Evolutionary conservation across 1,140 invertebrate species (phyloP).

Genomic region (Goniozus legneri): DNA sequence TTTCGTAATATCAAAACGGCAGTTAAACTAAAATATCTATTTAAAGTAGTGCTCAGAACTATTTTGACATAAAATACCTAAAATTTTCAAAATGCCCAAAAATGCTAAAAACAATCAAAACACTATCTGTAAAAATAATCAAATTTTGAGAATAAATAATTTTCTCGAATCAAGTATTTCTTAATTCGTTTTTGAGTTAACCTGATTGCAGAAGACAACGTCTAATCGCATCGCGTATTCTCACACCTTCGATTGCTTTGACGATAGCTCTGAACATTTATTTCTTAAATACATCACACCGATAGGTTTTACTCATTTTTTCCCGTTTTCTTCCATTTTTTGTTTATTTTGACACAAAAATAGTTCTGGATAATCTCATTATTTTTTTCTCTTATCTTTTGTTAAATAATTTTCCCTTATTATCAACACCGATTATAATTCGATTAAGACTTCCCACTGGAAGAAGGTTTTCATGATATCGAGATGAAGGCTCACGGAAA

Average conservation of each 20-base stretch:
- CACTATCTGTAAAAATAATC: too few species aligned
- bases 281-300: constrained; percentile 28
- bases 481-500: constrained; percentile 3
- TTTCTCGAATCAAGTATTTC: too few species aligned
- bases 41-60: too few species aligned
- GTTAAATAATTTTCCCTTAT: constrained; percentile 4
- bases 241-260: too few species aligned
- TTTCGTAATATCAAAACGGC: too few species aligned
- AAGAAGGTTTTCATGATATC: constrained; percentile 19
- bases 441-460: constrained; percentile 31
- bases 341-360: constrained; percentile 31
- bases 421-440: constrained; percentile 29
- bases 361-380: constrained; percentile 22
- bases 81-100: too few species aligned
- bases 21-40: too few species aligned
- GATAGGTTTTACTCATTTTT: constrained; percentile 18
- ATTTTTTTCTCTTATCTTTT: constrained; percentile 1
- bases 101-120: too few species aligned
- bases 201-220: too few species aligned
- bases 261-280: constrained; percentile 26
- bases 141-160: too few species aligned
- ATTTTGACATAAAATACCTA: too few species aligned
- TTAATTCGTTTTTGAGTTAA: too few species aligned
- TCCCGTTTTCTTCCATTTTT: background rate
- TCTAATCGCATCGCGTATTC: constrained; percentile 21